These are phyloP conservation scores for Hippocampus comes DNA, from an alignment of 2,113 vertebrate species.

Conservation along the genomic window DNA sequence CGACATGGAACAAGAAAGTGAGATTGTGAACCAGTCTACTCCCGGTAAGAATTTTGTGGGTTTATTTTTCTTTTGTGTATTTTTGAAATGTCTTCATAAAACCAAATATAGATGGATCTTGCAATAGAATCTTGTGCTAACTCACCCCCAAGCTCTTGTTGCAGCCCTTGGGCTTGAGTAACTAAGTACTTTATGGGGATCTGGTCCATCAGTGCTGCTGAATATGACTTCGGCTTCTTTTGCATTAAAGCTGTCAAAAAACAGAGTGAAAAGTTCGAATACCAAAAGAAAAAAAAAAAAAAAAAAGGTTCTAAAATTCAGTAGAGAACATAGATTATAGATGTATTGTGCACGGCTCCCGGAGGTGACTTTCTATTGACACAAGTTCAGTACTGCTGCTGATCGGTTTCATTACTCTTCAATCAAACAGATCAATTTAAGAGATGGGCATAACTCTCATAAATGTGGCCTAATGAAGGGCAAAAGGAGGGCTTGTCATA, in stretches of 20 bases:
- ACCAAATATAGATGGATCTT: not conserved
- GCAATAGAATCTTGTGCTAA: not conserved
- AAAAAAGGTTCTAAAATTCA: constrained; percentile 5
- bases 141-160: constrained; percentile 93
- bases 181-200: constrained; percentile 98
- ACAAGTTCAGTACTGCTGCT: constrained; percentile 65
- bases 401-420: constrained; percentile 64
- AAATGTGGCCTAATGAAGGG: constrained; percentile 67
- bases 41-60: not conserved
- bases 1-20: not conserved
- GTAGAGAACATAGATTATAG: not conserved
- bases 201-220: constrained; percentile 93
- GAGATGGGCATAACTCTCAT: constrained; percentile 59
- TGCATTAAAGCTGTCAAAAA: constrained; percentile 84
- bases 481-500: constrained; percentile 48
- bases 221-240: constrained; percentile 94
- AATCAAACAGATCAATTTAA: constrained; percentile 71
- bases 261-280: constrained; percentile 5
- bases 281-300: not conserved
- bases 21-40: not conserved
- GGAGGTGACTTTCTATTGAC: constrained; percentile 64
- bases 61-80: not conserved
- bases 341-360: constrained; percentile 17
- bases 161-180: constrained; percentile 91
- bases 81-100: not conserved